Conservation (phyloP, 2,113 vertebrate species). For the Dipodomys ordii region DNA sequence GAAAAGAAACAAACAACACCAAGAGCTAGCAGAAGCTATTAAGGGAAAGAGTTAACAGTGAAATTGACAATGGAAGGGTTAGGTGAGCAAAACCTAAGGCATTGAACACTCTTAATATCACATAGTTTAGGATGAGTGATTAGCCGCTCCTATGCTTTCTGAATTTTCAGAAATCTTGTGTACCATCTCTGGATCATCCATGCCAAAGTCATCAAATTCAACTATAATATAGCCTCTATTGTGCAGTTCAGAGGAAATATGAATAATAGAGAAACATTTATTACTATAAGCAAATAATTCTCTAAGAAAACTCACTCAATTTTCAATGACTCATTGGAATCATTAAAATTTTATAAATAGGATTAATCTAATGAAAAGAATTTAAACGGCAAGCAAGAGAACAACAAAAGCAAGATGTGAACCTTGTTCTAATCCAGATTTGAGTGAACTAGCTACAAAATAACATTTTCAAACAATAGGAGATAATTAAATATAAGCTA, state of each 20-base stretch:
- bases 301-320: not conserved
- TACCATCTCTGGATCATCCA: not conserved
- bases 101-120: not conserved
- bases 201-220: not conserved
- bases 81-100: not conserved
- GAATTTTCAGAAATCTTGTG: not conserved
- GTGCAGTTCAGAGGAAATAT: conserved; percentile 10
- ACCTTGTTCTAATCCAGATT: not conserved
- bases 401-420: not conserved
- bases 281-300: not conserved
- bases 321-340: conserved; percentile 6
- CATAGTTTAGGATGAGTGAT: not conserved
- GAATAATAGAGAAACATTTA: not conserved
- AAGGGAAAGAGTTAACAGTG: not conserved
- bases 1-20: not conserved
- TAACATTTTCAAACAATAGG: not conserved
- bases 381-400: conserved; percentile 8
- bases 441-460: not conserved
- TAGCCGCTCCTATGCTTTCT: not conserved
- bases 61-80: not conserved
- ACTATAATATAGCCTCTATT: not conserved
- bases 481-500: not conserved
- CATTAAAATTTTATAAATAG: not conserved
- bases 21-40: not conserved
- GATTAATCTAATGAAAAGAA: not conserved